Percentiles rank a stretch among this genome's conserved stretches.
Evolutionary conservation across 2,113 vertebrate species (phyloP).

Genomic region (Nematolebias whitei): DNA sequence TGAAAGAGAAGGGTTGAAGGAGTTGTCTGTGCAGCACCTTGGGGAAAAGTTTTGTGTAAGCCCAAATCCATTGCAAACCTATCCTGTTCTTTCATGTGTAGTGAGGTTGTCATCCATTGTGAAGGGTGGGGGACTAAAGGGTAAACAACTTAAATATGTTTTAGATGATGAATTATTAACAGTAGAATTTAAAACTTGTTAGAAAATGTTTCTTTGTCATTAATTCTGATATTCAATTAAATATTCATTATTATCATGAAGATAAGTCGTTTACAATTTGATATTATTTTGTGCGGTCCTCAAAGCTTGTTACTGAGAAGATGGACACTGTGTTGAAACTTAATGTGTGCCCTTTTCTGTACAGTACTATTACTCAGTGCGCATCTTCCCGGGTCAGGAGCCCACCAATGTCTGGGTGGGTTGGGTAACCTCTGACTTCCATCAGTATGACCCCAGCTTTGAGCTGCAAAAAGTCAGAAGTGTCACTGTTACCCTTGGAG

Average conservation of each 20-base stretch:
- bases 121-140: too few species aligned
- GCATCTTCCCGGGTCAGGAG: constrained; percentile 96
- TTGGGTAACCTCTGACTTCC: constrained; percentile 97
- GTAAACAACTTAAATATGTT: too few species aligned
- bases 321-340: not conserved
- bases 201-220: too few species aligned
- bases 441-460: constrained; percentile 90
- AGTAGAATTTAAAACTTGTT: too few species aligned
- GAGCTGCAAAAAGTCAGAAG: constrained; percentile 92
- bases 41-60: too few species aligned
- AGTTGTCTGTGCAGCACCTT: too few species aligned
- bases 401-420: constrained; percentile 95
- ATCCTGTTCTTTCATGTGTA: too few species aligned
- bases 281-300: not conserved
- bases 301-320: not conserved
- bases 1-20: too few species aligned
- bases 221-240: not conserved
- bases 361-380: constrained; percentile 94
- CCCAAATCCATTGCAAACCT: too few species aligned
- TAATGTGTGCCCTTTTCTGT: constrained; percentile 7
- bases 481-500: constrained; percentile 93
- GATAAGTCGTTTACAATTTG: not conserved
- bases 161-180: too few species aligned
- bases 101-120: too few species aligned
- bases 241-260: not conserved